Conservation (phyloP, 2,888 invertebrate genomes). For the Acanthosepion esculentum region DNA sequence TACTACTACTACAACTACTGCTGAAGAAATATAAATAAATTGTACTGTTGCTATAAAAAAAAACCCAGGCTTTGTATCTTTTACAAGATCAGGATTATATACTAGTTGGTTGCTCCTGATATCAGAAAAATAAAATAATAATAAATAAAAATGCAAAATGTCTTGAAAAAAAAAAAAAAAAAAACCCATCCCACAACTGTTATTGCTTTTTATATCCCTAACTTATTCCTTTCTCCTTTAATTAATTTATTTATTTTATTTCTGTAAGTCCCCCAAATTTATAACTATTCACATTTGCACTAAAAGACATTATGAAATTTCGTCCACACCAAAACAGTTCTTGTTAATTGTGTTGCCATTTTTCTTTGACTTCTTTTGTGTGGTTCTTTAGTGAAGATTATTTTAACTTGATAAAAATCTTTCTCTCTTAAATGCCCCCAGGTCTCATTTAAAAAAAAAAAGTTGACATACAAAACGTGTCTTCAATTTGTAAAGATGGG, state of each 20-base stretch:
- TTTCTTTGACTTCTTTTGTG: neutral
- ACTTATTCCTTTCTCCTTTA: neutral
- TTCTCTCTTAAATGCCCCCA: neutral
- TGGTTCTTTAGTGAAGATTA: neutral
- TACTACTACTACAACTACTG: neutral
- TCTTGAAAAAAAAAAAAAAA: neutral
- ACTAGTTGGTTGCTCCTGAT: constrained; percentile 23
- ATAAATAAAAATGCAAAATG: neutral
- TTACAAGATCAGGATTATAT: constrained; percentile 6
- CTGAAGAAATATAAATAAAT: neutral
- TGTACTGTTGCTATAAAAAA: neutral
- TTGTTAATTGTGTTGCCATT: constrained; percentile 16
- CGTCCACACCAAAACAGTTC: constrained; percentile 33
- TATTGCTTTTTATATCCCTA: neutral
- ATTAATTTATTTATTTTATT: neutral
- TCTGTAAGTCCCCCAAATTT: neutral
- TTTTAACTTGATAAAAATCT: no score
- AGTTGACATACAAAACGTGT: neutral
- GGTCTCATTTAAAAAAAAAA: neutral
- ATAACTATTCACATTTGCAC: neutral
- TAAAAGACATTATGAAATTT: constrained; percentile 33
- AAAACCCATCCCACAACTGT: neutral
- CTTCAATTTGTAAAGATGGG: neutral
- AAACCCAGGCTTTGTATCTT: constrained; percentile 17
- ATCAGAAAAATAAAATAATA: neutral